Base-by-base conservation (phyloP, 2,888 invertebrate genomes). In the Anagyrus pseudococci region DNA sequence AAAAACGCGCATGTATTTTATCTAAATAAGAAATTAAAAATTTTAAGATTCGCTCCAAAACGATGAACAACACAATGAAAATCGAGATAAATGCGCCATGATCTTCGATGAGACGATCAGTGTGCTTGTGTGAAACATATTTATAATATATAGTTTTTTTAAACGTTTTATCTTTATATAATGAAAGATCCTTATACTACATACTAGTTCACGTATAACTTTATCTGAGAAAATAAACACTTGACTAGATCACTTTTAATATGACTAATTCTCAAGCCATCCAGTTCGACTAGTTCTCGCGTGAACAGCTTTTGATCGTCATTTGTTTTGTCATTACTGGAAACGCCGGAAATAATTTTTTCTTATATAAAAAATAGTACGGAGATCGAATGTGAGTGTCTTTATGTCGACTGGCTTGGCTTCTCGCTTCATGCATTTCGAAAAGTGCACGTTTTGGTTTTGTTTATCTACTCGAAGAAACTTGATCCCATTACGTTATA, bases 241-340 rank as follows among this genome's bases (percentile, higher is more conserved):
- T 76, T 79, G 80, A 80, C 80, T 80, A 80, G 80, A 81, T 80
- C 73, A 77, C 73, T 71, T 75, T 57, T 58, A 41, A 44, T 58
- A 58, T 61, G 52, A 57, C 59, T 66, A 60, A 58, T 50, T 23
- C 60, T 58, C 52, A 46, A 60, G 41, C 58, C 47, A 29, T 46
- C 52, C 44, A 58, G n/a, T 55, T 53, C 29, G 33, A 55, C 40
- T 47, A 40, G 22, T 55, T 61, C 17, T 23, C 23, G 10, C n/a
- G 58, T 49, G 37, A 22, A 52, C 15, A 57, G 41, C n/a, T n/a
- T 17, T 29, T 60, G 37, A 20, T 59, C 47, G 10, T 33, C n/a
- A 56, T 55, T 46, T 43, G 25, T 63, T 43, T 44, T 49, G 54
- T 46, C 37, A 26, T 13, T n/a, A 55, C 49, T 58, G 20, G 33